phyloP scores from a whole-genome alignment of 2,888 invertebrate species.

The Aspidiotus destructor region DNA sequence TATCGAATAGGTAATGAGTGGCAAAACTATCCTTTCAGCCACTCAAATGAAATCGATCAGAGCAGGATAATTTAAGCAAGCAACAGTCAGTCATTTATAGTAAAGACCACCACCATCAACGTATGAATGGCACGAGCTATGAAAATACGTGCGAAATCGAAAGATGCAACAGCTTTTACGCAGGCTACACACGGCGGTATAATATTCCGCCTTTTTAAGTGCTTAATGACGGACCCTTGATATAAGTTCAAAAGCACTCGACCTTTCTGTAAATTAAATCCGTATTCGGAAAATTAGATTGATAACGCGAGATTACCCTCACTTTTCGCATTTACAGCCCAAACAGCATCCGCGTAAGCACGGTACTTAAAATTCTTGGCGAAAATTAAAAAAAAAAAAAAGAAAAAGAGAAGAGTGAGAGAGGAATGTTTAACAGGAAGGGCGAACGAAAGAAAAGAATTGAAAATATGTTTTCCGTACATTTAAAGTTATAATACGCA shows the following conservation, averaged over 20 bases:
- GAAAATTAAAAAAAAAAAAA: slow-evolving; percentile 5
- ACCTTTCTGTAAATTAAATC: slow-evolving; percentile 1
- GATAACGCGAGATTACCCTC: not conserved
- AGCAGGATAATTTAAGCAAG: no score
- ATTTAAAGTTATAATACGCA: slow-evolving; percentile 22
- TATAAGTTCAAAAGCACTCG: slow-evolving; percentile 3
- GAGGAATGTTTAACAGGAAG: not conserved
- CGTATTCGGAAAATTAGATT: not conserved
- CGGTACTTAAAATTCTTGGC: not conserved
- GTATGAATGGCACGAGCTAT: no score
- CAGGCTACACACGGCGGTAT: no score
- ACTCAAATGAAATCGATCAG: no score
- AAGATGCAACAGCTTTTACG: no score
- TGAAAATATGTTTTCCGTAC: slow-evolving; percentile 26
- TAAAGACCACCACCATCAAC: no score
- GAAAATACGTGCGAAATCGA: no score
- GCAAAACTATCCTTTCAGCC: no score
- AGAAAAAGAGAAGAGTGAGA: not conserved
- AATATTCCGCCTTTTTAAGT: no score
- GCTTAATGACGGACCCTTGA: not conserved
- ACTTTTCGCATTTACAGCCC: not conserved
- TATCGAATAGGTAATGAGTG: no score
- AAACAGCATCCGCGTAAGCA: no score
- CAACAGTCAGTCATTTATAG: no score
- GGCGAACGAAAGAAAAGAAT: not conserved